Evolutionary conservation across 2,888 invertebrate genomes (phyloP).

Genomic region (Drymonia ruficornis): DNA sequence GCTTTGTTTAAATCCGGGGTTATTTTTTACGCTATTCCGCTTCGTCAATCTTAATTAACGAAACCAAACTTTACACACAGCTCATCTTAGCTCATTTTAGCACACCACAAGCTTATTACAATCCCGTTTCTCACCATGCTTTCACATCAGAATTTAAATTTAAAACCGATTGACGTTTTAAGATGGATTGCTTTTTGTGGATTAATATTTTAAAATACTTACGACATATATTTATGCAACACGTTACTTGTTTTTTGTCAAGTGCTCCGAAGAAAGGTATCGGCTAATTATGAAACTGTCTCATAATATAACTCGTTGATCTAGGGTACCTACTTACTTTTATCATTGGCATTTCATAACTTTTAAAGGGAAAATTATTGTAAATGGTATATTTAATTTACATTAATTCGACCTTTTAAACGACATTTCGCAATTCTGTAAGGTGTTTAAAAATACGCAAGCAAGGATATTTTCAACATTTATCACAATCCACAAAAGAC

Average conservation of each 20-base stretch:
- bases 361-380: not conserved
- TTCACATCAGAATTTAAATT: slow-evolving; percentile 37
- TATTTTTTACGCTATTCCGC: not conserved
- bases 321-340: not conserved
- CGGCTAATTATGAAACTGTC: slow-evolving; percentile 18
- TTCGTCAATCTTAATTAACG: slow-evolving; percentile 5
- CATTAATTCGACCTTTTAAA: not conserved
- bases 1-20: not conserved
- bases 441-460: no score
- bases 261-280: slow-evolving; percentile 10
- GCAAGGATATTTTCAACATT: no score
- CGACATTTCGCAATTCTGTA: no score
- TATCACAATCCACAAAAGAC: no score
- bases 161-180: slow-evolving; percentile 38
- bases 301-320: not conserved
- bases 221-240: slow-evolving; percentile 22
- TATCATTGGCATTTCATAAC: not conserved
- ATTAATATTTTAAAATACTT: slow-evolving; percentile 29
- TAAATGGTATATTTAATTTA: not conserved
- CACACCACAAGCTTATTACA: slow-evolving; percentile 9
- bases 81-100: slow-evolving; percentile 3
- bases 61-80: not conserved
- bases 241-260: slow-evolving; percentile 18
- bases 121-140: slow-evolving; percentile 39
- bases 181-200: slow-evolving; percentile 28